Conservation (phyloP, 2,888 invertebrate species). For the Dolichopus griseipennis region DNA sequence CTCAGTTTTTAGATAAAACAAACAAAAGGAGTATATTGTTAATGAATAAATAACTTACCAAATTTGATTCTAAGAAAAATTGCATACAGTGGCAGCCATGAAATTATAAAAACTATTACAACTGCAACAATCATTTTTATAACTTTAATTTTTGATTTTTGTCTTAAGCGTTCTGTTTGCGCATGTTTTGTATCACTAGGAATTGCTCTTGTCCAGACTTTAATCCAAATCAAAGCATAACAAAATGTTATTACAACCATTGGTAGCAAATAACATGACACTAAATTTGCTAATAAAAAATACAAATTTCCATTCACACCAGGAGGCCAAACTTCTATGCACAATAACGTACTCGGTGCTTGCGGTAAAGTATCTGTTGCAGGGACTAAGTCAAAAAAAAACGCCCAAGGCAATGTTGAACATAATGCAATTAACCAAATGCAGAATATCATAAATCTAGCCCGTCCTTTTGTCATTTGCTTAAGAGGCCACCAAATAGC, state of each 20-base stretch:
- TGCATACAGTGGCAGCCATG: constrained; percentile 86
- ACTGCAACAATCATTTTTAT: constrained; percentile 91
- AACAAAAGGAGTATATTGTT: too few species aligned
- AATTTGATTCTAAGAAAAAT: constrained; percentile 82
- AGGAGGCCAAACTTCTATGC: constrained; percentile 80
- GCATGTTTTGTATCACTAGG: constrained; percentile 87
- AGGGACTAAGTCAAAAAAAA: constrained; percentile 69
- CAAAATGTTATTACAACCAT: constrained; percentile 85
- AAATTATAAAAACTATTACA: constrained; percentile 84
- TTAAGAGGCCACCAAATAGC: constrained; percentile 94
- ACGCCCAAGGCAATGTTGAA: constrained; percentile 81
- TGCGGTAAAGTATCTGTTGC: constrained; percentile 48
- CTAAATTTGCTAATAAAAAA: constrained; percentile 79
- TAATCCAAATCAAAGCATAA: constrained; percentile 86
- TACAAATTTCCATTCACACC: constrained; percentile 72
- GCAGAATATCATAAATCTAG: constrained; percentile 76
- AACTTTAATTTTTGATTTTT: constrained; percentile 89
- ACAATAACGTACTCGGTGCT: constrained; percentile 65
- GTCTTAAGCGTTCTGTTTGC: constrained; percentile 85
- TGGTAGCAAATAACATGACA: constrained; percentile 84
- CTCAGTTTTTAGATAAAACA: too few species aligned
- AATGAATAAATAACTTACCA: constrained; percentile 45
- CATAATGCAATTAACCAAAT: constrained; percentile 83
- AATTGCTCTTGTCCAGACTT: constrained; percentile 78
- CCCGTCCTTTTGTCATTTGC: constrained; percentile 81